Conservation (phyloP, 2,888 invertebrate genomes). For the Leptinotarsa juncta region DNA sequence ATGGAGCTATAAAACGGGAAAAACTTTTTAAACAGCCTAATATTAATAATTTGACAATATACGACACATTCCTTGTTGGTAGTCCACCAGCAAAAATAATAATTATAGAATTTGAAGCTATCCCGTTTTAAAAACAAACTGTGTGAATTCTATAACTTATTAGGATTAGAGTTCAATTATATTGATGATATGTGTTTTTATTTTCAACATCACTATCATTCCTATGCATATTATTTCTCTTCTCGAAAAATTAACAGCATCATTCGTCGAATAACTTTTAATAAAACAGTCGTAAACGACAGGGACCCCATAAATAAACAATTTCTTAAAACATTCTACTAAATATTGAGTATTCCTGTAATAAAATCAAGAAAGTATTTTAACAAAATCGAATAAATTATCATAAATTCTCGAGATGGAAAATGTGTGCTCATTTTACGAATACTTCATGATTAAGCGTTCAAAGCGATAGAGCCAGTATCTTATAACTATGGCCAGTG, state of each 20-base stretch:
- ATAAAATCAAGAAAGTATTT: neutral
- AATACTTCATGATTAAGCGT: neutral
- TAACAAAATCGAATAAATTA: conserved; percentile 2
- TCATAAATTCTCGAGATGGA: neutral
- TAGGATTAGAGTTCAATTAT: too few relatives aligned
- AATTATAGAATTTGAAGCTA: too few relatives aligned
- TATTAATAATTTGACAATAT: too few relatives aligned
- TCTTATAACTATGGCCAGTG: conserved; percentile 9
- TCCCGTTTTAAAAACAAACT: too few relatives aligned
- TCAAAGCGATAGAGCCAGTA: conserved; percentile 3
- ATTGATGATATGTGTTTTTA: too few relatives aligned
- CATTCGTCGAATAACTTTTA: conserved; percentile 8
- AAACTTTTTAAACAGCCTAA: too few relatives aligned
- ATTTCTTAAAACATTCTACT: neutral
- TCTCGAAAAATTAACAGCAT: neutral
- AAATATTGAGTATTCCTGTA: conserved; percentile 5
- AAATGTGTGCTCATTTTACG: neutral
- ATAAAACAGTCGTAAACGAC: conserved; percentile 12
- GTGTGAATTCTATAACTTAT: too few relatives aligned
- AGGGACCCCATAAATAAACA: neutral
- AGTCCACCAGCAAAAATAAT: too few relatives aligned
- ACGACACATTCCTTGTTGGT: too few relatives aligned
- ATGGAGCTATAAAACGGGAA: too few relatives aligned
- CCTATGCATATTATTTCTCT: neutral
- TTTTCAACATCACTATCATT: too few relatives aligned